Conservation (phyloP, 2,113 vertebrate species). For the Haplochromis vanheusdeni region DNA sequence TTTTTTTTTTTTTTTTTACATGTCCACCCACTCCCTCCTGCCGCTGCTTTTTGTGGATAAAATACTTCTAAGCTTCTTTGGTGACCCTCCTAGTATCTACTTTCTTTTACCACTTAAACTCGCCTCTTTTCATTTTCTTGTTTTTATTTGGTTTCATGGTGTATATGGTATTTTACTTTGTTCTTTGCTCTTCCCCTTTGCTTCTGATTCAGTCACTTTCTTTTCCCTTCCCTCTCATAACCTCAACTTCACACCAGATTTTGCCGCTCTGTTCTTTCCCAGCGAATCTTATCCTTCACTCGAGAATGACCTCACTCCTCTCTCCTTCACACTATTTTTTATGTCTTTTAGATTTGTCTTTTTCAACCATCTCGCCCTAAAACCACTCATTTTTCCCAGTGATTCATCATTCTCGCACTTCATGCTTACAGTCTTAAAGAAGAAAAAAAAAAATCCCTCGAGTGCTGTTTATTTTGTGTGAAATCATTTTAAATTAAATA, state of each 20-base stretch:
- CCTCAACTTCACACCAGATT: constrained; percentile 10
- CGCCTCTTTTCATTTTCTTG: not conserved
- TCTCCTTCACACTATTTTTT: not conserved
- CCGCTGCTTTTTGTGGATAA: not conserved
- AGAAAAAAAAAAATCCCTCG: not conserved
- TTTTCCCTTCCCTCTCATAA: constrained; percentile 6
- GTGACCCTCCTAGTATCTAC: not conserved
- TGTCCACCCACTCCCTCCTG: not conserved
- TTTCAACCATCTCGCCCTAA: not conserved
- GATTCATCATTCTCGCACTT: not conserved
- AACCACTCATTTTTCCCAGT: not conserved
- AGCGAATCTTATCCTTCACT: not conserved
- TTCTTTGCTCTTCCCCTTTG: not conserved
- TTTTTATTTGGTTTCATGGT: not conserved
- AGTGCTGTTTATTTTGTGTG: not conserved
- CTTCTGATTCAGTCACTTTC: not conserved
- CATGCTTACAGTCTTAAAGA: not conserved
- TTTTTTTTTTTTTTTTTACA: not conserved
- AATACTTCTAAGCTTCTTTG: not conserved
- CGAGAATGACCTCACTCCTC: not conserved
- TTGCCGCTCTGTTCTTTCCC: not conserved
- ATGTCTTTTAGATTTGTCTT: not conserved
- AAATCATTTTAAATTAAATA: not conserved
- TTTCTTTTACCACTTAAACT: not conserved
- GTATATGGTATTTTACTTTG: not conserved